A percentile compares a stretch with the other conserved stretches of the same genome.
These are phyloP conservation scores for Ophioderma brevispina DNA, from an alignment of 35 echinoderm and acorn worm species.

Conservation along the genomic window DNA sequence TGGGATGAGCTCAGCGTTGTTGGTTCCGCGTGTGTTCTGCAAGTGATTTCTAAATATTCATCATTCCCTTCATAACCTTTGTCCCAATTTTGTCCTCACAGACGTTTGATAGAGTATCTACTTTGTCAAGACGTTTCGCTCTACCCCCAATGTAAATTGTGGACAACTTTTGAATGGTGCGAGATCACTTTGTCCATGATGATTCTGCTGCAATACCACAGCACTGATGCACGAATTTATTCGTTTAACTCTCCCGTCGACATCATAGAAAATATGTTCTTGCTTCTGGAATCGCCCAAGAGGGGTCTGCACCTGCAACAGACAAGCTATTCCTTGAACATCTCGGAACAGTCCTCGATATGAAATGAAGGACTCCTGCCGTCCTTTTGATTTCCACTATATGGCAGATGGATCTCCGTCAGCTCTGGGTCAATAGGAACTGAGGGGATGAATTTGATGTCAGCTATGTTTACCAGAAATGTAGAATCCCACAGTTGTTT, in stretches of 20 bases:
- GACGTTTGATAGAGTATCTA: not conserved
- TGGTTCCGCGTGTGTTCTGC: not conserved
- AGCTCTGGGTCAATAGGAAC: not conserved
- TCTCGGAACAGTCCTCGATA: conserved; percentile 14
- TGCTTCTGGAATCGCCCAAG: not conserved
- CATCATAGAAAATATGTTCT: not conserved
- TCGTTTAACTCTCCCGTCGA: not conserved
- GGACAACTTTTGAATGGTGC: not conserved
- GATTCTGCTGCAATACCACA: not conserved
- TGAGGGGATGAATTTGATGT: conserved; percentile 15
- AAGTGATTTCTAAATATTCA: not conserved
- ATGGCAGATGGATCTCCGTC: not conserved
- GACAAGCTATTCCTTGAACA: not conserved
- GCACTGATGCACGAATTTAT: not conserved
- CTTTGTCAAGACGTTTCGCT: conserved; percentile 9
- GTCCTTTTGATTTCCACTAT: not conserved
- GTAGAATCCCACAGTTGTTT: not conserved
- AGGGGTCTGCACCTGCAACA: not conserved
- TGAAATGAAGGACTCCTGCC: not conserved
- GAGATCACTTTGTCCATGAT: not conserved
- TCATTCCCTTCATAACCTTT: not conserved
- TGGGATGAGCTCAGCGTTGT: not conserved
- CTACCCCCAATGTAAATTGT: not conserved
- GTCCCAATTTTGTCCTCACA: conserved; percentile 1
- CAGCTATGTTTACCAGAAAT: not conserved